phyloP scores from a whole-genome alignment of 2,113 vertebrate genomes.

The Naja naja region DNA sequence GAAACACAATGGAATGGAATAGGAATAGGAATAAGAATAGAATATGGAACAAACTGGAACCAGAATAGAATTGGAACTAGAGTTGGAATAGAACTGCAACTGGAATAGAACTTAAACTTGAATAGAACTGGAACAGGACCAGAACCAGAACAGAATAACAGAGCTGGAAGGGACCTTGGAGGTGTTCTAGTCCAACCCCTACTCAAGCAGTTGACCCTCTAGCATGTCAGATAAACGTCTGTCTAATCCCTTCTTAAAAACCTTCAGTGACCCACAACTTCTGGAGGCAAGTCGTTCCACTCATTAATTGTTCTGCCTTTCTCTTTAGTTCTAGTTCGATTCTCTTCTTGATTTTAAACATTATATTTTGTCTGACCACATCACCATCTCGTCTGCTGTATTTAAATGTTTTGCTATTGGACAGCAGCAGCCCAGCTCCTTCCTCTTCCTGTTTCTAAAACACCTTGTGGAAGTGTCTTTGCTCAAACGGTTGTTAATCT shows the following conservation, averaged over 20 bases:
- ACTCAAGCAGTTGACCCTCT: not conserved
- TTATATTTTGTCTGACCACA: conserved; percentile 40
- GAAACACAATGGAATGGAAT: no score
- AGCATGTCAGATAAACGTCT: rapidly evolving
- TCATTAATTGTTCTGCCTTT: not conserved
- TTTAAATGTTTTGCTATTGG: conserved; percentile 53
- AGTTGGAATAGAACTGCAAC: no score
- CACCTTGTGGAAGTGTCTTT: conserved; percentile 64
- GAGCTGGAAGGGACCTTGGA: not conserved
- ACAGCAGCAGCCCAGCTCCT: conserved; percentile 52
- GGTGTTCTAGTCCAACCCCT: not conserved
- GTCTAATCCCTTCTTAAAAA: not conserved
- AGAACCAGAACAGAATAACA: no score
- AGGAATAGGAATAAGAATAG: no score
- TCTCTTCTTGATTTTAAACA: conserved; percentile 13
- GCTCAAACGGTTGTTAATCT: conserved; percentile 74
- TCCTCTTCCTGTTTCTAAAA: conserved; percentile 29
- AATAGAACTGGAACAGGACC: no score
- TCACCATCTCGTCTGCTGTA: conserved; percentile 45
- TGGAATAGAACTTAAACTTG: no score
- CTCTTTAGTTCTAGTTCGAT: not conserved
- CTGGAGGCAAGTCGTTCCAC: not conserved
- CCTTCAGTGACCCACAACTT: not conserved
- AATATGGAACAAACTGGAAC: no score
- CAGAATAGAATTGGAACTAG: no score